phyloP scores from a whole-genome alignment of 2,888 invertebrate species.

The Scaptomyza parva region DNA sequence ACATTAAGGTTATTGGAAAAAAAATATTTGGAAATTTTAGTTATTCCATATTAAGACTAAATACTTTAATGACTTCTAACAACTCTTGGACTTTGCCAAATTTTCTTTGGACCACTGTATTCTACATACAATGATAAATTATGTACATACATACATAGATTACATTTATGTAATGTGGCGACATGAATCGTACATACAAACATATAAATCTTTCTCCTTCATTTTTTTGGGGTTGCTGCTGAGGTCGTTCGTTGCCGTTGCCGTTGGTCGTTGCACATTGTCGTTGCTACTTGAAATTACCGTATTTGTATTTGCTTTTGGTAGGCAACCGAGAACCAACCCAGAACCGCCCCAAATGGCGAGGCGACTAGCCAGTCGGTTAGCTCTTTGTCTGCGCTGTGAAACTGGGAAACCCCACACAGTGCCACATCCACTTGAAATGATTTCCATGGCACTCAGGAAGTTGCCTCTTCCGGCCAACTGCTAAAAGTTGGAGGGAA shows the following conservation, averaged over 20 bases:
- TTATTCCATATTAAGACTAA: neutral
- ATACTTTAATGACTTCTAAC: neutral
- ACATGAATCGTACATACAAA: slow-evolving; percentile 15
- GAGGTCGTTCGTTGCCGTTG: slow-evolving; percentile 56
- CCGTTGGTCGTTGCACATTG: slow-evolving; percentile 27
- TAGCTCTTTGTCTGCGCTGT: slow-evolving; percentile 44
- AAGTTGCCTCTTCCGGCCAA: slow-evolving; percentile 64
- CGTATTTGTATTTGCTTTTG: slow-evolving; percentile 67
- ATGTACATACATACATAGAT: slow-evolving; percentile 20
- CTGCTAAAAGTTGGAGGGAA: slow-evolving; percentile 26
- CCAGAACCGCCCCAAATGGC: slow-evolving; percentile 51
- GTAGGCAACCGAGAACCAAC: slow-evolving; percentile 39
- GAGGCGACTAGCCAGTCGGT: slow-evolving; percentile 25
- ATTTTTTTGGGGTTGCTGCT: slow-evolving; percentile 52
- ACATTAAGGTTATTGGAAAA: neutral
- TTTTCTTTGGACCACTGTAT: slow-evolving; percentile 6
- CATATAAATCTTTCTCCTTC: slow-evolving; percentile 58
- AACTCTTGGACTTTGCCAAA: too few species aligned
- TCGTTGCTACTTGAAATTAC: slow-evolving; percentile 58
- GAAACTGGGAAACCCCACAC: slow-evolving; percentile 37
- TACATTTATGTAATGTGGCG: slow-evolving; percentile 39
- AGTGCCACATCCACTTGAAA: slow-evolving; percentile 52
- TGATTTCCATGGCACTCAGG: slow-evolving; percentile 68
- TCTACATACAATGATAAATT: slow-evolving; percentile 9
- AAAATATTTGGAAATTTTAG: neutral